phyloP scores from a whole-genome alignment of 1,140 invertebrate species.

The Colletes gigas region DNA sequence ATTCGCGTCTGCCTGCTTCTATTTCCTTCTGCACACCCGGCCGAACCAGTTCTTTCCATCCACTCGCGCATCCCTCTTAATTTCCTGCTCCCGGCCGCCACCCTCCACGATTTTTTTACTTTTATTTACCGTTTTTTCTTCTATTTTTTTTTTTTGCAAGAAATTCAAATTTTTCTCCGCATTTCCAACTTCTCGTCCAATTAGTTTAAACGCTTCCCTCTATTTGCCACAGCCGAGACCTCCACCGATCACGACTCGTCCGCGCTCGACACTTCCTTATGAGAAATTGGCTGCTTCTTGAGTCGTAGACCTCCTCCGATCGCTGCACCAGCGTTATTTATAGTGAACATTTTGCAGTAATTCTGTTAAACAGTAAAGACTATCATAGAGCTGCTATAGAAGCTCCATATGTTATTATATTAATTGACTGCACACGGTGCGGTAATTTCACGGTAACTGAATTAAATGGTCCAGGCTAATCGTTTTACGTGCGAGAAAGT shows the following conservation, averaged over 20 bases:
- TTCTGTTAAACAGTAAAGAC: neutral
- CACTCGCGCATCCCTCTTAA: neutral
- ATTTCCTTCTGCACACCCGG: conserved; percentile 2
- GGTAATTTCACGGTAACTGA: too few relatives aligned
- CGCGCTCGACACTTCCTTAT: neutral
- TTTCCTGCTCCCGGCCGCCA: conserved; percentile 4
- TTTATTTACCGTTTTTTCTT: neutral
- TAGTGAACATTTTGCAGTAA: too few relatives aligned
- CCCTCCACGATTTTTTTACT: neutral
- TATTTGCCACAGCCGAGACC: neutral
- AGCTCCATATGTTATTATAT: too few relatives aligned
- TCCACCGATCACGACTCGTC: neutral
- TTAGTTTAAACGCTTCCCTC: conserved; percentile 34
- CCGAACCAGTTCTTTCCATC: neutral
- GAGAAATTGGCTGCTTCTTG: neutral
- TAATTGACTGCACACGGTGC: too few relatives aligned
- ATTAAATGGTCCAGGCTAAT: too few relatives aligned
- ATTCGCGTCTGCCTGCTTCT: conserved; percentile 19
- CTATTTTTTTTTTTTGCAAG: neutral
- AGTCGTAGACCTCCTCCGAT: neutral
- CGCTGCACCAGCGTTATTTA: neutral
- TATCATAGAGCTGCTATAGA: too few relatives aligned
- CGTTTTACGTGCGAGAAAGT: too few relatives aligned
- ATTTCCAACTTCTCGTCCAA: conserved; percentile 8
- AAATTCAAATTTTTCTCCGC: neutral